A percentile compares a stretch with the other conserved stretches of the same genome.
Conservation (phyloP, 2,113 vertebrate genomes). For the Castor canadensis region DNA sequence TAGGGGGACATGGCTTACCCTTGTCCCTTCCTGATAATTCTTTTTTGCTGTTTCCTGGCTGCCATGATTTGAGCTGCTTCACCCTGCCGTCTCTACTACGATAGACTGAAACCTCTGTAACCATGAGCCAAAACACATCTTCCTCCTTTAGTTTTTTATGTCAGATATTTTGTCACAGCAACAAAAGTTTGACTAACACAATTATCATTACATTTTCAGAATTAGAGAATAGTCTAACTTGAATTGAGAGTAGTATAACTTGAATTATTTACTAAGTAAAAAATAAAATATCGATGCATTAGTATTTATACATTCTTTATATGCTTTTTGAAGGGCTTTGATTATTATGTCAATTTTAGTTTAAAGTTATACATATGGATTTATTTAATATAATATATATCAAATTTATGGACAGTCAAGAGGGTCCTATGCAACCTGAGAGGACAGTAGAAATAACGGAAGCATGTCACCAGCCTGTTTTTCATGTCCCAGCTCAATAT, state of each 20-base stretch:
- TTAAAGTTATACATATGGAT: neutral
- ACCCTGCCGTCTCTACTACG: too few relatives aligned
- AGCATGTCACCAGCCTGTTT: neutral
- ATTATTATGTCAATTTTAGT: neutral
- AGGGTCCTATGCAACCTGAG: neutral
- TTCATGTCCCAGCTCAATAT: neutral
- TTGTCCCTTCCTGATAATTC: neutral
- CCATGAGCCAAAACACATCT: neutral
- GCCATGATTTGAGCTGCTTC: neutral
- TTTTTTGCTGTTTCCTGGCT: neutral
- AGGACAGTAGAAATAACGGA: neutral
- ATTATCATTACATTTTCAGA: neutral
- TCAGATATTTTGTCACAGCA: neutral
- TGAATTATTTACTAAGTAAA: neutral
- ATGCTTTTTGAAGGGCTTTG: neutral
- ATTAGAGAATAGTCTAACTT: constrained; percentile 9
- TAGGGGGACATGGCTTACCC: neutral
- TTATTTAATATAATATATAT: neutral
- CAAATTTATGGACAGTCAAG: neutral
- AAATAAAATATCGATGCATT: neutral
- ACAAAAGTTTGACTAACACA: neutral
- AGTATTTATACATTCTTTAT: neutral
- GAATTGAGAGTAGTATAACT: too few relatives aligned
- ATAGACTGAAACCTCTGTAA: neutral
- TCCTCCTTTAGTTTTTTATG: neutral